Conservation (phyloP, 2,888 invertebrate species). For the Tenthredo amoena region DNA sequence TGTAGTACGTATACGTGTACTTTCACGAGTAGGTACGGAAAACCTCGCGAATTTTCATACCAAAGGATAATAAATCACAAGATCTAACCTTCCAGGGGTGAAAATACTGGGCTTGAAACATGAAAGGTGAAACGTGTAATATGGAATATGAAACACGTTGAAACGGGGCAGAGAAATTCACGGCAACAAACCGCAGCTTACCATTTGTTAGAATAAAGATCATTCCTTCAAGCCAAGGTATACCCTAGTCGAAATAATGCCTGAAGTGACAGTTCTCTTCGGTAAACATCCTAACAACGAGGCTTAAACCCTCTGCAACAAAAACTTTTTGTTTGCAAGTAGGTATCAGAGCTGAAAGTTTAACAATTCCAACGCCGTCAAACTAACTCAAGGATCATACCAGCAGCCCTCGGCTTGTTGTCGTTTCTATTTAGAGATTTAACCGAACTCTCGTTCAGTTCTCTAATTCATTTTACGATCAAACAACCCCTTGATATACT, state of each 20-base stretch:
- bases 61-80: conserved; percentile 41
- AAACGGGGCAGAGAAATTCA: background rate
- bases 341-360: conserved; percentile 16
- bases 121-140: conserved; percentile 40
- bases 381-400: background rate
- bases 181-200: conserved; percentile 31
- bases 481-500: background rate
- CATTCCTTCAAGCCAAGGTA: background rate
- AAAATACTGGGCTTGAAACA: conserved; percentile 14
- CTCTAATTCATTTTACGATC: background rate
- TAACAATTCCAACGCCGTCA: conserved; percentile 14
- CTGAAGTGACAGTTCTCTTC: conserved; percentile 37
- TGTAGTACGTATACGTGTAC: background rate
- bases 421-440: background rate
- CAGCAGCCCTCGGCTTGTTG: background rate
- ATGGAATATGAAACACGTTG: conserved; percentile 30
- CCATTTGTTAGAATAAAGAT: conserved; percentile 49
- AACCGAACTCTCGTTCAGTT: background rate
- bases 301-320: background rate
- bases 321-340: conserved; percentile 35
- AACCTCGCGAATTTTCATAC: conserved; percentile 14
- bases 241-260: conserved; percentile 4
- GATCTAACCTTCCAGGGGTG: conserved; percentile 37
- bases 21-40: background rate
- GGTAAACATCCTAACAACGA: background rate